Conservation (phyloP, 1,140 invertebrate species). For the Anthonomus grandis region DNA sequence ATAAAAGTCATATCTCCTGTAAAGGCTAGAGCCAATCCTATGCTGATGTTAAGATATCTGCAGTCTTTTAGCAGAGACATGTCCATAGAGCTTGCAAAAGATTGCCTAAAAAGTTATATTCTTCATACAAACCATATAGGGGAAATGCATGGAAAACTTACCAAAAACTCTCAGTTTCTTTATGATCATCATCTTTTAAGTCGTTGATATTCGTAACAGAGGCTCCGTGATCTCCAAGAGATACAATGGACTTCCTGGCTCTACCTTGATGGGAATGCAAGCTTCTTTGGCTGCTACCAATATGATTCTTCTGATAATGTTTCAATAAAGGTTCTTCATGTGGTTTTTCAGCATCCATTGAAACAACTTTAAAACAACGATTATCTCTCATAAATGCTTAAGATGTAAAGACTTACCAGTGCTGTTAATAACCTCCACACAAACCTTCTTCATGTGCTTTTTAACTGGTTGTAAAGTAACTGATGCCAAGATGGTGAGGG, state of each 20-base stretch:
- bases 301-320: neutral
- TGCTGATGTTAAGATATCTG: slow-evolving; percentile 38
- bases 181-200: slow-evolving; percentile 1
- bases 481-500: slow-evolving; percentile 62
- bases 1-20: slow-evolving; percentile 41
- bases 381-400: too few relatives aligned
- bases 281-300: slow-evolving; percentile 1
- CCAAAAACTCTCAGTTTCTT: slow-evolving; percentile 7
- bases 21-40: slow-evolving; percentile 37
- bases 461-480: slow-evolving; percentile 63
- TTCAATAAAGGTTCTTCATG: slow-evolving; percentile 10
- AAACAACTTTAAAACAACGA: too few relatives aligned
- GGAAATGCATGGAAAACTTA: too few relatives aligned
- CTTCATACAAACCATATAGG: too few relatives aligned
- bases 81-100: slow-evolving; percentile 32
- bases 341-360: too few relatives aligned
- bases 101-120: slow-evolving; percentile 25
- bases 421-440: neutral
- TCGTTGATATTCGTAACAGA: slow-evolving; percentile 25
- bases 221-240: slow-evolving; percentile 25
- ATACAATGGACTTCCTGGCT: slow-evolving; percentile 22
- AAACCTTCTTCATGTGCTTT: slow-evolving; percentile 59
- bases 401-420: neutral
- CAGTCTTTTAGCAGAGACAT: slow-evolving; percentile 39
- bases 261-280: slow-evolving; percentile 3